A percentile compares a stretch with the other conserved stretches of the same genome.
Evolutionary conservation across 1,140 invertebrate species (phyloP).

Genomic region (Drosophila malerkotliana): DNA sequence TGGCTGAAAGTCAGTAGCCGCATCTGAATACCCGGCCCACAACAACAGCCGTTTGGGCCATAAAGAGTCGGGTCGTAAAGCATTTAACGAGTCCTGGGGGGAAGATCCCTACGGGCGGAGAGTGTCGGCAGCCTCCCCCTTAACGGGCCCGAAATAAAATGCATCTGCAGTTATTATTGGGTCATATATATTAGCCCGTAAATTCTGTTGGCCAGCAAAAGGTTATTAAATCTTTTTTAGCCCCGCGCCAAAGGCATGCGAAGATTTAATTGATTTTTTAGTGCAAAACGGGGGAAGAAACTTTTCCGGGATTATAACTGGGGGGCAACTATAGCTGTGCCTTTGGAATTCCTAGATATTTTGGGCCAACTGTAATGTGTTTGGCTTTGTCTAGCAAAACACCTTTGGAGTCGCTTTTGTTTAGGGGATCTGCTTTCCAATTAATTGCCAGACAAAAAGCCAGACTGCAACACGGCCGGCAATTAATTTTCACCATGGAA

Average conservation of each 20-base stretch:
- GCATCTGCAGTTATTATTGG: slow-evolving; percentile 42
- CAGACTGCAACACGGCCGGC: slow-evolving; percentile 57
- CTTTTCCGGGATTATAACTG: slow-evolving; percentile 19
- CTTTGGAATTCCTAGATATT: background rate
- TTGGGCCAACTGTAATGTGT: background rate
- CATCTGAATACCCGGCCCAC: background rate
- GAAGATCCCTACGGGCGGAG: background rate
- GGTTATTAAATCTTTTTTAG: slow-evolving; percentile 35
- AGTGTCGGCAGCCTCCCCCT: background rate
- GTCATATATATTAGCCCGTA: slow-evolving; percentile 23
- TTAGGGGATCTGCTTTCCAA: slow-evolving; percentile 62
- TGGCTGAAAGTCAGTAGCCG: slow-evolving; percentile 9
- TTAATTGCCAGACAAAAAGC: slow-evolving; percentile 60
- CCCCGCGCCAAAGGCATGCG: background rate
- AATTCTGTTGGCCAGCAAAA: slow-evolving; percentile 11
- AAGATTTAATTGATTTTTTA: slow-evolving; percentile 45
- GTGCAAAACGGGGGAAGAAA: background rate
- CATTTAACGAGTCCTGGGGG: slow-evolving; percentile 49
- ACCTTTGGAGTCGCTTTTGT: background rate
- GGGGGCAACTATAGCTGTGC: background rate
- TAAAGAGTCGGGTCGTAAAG: slow-evolving; percentile 52
- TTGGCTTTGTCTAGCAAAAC: background rate
- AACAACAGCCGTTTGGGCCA: slow-evolving; percentile 19
- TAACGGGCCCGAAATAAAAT: slow-evolving; percentile 17
- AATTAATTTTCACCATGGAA: slow-evolving; percentile 82